Evolutionary conservation across 1,140 invertebrate genomes (phyloP).

Genomic region (Drosophila simulans): DNA sequence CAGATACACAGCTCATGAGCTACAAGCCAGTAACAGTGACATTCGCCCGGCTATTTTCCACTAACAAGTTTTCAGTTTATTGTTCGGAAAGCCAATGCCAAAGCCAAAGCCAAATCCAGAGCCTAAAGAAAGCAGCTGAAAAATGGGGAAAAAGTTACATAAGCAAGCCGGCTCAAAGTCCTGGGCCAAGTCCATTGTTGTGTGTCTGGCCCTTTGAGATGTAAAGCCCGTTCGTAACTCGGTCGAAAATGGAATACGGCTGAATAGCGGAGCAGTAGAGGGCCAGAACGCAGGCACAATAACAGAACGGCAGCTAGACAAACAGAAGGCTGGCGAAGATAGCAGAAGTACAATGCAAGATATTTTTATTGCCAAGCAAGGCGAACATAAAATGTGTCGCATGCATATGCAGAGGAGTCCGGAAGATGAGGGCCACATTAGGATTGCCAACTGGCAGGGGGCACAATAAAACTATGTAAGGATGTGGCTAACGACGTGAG

Average conservation of each 20-base stretch:
- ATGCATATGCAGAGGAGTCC: slow-evolving; percentile 59
- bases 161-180: slow-evolving; percentile 62
- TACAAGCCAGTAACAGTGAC: slow-evolving; percentile 56
- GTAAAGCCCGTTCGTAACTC: slow-evolving; percentile 62
- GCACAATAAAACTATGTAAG: slow-evolving; percentile 77
- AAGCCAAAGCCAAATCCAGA: slow-evolving; percentile 61
- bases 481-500: slow-evolving; percentile 77
- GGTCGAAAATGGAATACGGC: slow-evolving; percentile 60
- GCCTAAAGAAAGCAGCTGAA: slow-evolving; percentile 53
- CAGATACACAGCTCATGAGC: slow-evolving; percentile 41
- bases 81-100: slow-evolving; percentile 55
- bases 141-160: slow-evolving; percentile 65
- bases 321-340: slow-evolving; percentile 55
- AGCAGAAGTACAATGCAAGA: slow-evolving; percentile 76
- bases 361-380: slow-evolving; percentile 79
- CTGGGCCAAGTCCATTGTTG: slow-evolving; percentile 63
- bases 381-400: slow-evolving; percentile 78
- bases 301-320: slow-evolving; percentile 36
- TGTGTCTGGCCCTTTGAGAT: slow-evolving; percentile 47
- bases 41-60: slow-evolving; percentile 51
- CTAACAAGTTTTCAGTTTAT: slow-evolving; percentile 75
- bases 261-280: slow-evolving; percentile 32
- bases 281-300: slow-evolving; percentile 19
- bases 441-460: slow-evolving; percentile 59
- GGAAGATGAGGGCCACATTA: slow-evolving; percentile 37